Evolutionary conservation across 1,140 invertebrate genomes (phyloP).

Genomic region (Heterodera carotae): DNA sequence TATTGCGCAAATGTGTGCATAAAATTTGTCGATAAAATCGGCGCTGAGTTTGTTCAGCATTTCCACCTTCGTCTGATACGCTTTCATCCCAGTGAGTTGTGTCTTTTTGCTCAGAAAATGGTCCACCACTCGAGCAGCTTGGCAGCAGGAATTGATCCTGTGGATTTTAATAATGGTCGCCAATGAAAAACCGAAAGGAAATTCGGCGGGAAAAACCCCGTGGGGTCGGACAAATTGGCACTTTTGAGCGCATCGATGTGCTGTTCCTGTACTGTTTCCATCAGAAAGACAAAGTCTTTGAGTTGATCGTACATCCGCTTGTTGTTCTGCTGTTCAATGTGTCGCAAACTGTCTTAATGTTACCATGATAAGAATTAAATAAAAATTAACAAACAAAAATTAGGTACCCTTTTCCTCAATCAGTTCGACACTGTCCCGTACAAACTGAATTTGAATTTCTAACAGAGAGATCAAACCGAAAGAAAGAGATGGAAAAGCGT

Average conservation of each 20-base stretch:
- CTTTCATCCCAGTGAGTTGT: conserved; percentile 53
- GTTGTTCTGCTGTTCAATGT: conserved; percentile 82
- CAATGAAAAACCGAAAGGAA: neutral
- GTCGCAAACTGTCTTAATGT: conserved; percentile 77
- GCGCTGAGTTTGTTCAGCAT: conserved; percentile 31
- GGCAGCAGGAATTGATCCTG: conserved; percentile 77
- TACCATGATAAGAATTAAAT: neutral
- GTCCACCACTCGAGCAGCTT: conserved; percentile 79
- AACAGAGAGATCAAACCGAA: neutral
- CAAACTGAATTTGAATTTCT: conserved; percentile 58
- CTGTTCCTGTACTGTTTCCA: conserved; percentile 41
- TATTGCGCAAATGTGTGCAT: conserved; percentile 46
- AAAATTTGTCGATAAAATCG: conserved; percentile 52
- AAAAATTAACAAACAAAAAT: no score
- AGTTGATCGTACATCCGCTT: conserved; percentile 78
- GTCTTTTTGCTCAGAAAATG: conserved; percentile 76
- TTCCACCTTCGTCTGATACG: conserved; percentile 47
- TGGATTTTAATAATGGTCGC: conserved; percentile 25
- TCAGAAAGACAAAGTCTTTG: conserved; percentile 71
- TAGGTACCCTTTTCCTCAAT: conserved; percentile 81
- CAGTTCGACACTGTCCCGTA: conserved; percentile 71
- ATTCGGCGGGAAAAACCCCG: conserved; percentile 52
- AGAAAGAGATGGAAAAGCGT: neutral
- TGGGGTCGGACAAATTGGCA: conserved; percentile 76
- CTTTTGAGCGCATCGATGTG: conserved; percentile 74